Conservation (phyloP, 2,113 vertebrate species). For the Echinops telfairi region DNA sequence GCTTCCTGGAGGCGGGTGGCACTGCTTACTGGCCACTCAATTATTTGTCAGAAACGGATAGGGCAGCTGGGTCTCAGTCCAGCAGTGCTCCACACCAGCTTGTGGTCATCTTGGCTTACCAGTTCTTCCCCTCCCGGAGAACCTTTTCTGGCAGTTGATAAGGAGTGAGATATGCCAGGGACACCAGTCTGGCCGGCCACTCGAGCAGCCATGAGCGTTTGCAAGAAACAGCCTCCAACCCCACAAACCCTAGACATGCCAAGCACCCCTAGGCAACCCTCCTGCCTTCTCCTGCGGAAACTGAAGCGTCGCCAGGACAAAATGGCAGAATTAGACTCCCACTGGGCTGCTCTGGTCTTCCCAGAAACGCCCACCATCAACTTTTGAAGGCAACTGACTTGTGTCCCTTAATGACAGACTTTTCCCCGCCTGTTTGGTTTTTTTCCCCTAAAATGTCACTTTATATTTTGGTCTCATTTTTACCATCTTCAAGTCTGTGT, state of each 20-base stretch:
- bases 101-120: too few species aligned
- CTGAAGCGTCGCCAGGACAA: background rate
- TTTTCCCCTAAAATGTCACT: background rate
- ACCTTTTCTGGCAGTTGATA: background rate
- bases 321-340: background rate
- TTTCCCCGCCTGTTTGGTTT: too few species aligned
- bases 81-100: background rate
- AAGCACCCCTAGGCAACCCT: too few species aligned
- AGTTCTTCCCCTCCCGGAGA: too few species aligned
- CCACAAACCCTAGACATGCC: background rate
- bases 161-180: accelerated
- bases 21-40: accelerated
- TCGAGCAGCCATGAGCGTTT: accelerated
- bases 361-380: background rate
- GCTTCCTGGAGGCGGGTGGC: background rate
- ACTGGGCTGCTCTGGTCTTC: too few species aligned
- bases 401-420: too few species aligned
- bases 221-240: accelerated
- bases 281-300: too few species aligned
- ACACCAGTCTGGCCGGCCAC: accelerated
- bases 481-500: background rate
- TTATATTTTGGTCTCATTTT: background rate
- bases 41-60: background rate
- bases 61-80: background rate
- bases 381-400: too few species aligned